A percentile compares a stretch with the other conserved stretches of the same genome.
Evolutionary conservation across 2,797 vertebrate genomes (phyloP).

Genomic region (Melanotaenia pygmaea): DNA sequence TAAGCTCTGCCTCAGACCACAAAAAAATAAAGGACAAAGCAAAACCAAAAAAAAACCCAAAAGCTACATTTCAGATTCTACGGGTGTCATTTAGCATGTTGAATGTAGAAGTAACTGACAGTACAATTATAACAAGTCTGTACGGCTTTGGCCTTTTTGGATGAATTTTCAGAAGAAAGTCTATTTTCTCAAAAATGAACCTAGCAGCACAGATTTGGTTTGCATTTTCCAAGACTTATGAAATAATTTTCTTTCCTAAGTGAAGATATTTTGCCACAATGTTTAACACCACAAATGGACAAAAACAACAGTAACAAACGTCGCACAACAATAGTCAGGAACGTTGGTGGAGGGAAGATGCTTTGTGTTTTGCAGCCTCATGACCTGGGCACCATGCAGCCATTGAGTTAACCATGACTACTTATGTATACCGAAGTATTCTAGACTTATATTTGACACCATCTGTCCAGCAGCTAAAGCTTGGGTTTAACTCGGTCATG

Average conservation of each 20-base stretch:
- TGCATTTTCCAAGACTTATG: too few relatives aligned
- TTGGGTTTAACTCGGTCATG: background rate
- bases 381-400: background rate
- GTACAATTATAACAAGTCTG: background rate
- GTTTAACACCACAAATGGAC: too few relatives aligned
- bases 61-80: background rate
- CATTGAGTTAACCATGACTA: background rate
- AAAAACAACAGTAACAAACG: too few relatives aligned
- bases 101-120: background rate
- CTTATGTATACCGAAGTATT: background rate
- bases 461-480: background rate
- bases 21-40: background rate
- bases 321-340: too few relatives aligned
- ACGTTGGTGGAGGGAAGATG: background rate
- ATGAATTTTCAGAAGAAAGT: background rate
- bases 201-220: too few relatives aligned
- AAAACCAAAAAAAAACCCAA: too few relatives aligned
- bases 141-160: background rate
- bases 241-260: too few relatives aligned
- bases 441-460: background rate
- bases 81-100: background rate
- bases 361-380: background rate
- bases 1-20: background rate
- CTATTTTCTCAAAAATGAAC: background rate
- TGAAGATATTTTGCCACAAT: background rate